Conservation (phyloP, 1,140 invertebrate species). For the Drosophila repletoides region DNA sequence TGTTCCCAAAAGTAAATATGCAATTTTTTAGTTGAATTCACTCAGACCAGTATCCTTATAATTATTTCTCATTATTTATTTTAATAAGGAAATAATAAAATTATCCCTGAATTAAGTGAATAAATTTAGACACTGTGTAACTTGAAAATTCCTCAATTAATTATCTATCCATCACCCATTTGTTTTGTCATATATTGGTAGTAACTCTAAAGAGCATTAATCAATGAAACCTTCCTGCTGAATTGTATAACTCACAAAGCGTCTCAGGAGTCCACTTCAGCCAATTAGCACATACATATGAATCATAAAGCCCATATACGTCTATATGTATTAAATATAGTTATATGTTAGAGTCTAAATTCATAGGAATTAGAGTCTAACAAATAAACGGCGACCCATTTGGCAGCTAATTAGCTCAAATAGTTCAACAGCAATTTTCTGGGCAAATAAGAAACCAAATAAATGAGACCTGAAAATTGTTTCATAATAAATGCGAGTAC, state of each 20-base stretch:
- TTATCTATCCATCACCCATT: too few species aligned
- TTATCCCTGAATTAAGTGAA: neutral
- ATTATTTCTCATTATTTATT: too few species aligned
- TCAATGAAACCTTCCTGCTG: neutral
- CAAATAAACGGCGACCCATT: slow-evolving; percentile 54
- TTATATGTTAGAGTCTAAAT: slow-evolving; percentile 31
- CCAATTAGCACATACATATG: slow-evolving; percentile 13
- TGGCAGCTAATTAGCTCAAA: slow-evolving; percentile 72
- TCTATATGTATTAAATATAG: slow-evolving; percentile 4
- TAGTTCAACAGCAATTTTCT: slow-evolving; percentile 57
- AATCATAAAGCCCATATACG: too few species aligned
- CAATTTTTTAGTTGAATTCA: too few species aligned
- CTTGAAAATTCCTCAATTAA: too few species aligned
- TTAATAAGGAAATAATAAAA: too few species aligned
- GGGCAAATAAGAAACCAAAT: slow-evolving; percentile 46
- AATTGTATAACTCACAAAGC: slow-evolving; percentile 11
- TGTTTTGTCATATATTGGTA: too few species aligned
- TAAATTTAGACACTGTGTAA: slow-evolving; percentile 2
- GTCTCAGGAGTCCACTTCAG: slow-evolving; percentile 28
- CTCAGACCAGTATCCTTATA: too few species aligned
- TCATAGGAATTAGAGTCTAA: slow-evolving; percentile 53
- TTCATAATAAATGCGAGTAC: slow-evolving; percentile 39
- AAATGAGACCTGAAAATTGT: slow-evolving; percentile 18
- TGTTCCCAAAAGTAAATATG: too few species aligned
- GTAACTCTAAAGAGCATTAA: neutral